Evolutionary conservation across 2,888 invertebrate species (phyloP), one percentile per base, ranked within the genome.

Genomic region (Yponomeuta plumbellus): DNA sequence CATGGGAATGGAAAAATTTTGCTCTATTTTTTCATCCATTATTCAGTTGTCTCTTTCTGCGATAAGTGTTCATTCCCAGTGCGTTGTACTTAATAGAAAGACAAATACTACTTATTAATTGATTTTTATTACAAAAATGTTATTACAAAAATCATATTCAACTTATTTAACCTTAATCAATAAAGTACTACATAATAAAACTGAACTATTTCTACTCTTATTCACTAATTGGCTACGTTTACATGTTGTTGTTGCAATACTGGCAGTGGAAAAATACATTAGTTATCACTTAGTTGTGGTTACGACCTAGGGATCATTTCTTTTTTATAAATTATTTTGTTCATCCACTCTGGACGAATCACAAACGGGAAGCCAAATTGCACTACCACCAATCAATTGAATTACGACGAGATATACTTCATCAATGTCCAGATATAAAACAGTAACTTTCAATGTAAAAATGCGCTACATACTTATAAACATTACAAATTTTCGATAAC

Each of bases 191-290:
- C 34, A 34, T 10, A 67, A 67, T 65, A 68, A 70, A 75, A 72
- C 73, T 79, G 76, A 78, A 78, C 78, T 84, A 85, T 74, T 73
- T 70, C 81, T 82, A 84, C 79, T 80, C 78, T 77, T 79, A 74
- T 17, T 52, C 13, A 17, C 40, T 61, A 66, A 21, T 44, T 72
- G 74, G 71, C 68, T 79, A 79, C 77, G 77, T 76, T 76, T 82
- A 78, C 74, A 84, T 84, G 83, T 52, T 52, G 80, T 86, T 88
- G 84, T 84, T 85, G 85, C 85, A 91, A 91, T 91, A 91, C 91
- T 92, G 91, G 92, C 91, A 91, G 91, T 92, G 92, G 84, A 89
- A 90, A 89, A 91, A 89, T 90, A 90, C 84, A 83, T 80, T 81
- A 80, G 56, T 23, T 64, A 64, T 70, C 77, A 80, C 71, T 75